These are phyloP conservation scores for Crotalus tigris DNA, from an alignment of 2,113 vertebrate species.

Conservation along the genomic window DNA sequence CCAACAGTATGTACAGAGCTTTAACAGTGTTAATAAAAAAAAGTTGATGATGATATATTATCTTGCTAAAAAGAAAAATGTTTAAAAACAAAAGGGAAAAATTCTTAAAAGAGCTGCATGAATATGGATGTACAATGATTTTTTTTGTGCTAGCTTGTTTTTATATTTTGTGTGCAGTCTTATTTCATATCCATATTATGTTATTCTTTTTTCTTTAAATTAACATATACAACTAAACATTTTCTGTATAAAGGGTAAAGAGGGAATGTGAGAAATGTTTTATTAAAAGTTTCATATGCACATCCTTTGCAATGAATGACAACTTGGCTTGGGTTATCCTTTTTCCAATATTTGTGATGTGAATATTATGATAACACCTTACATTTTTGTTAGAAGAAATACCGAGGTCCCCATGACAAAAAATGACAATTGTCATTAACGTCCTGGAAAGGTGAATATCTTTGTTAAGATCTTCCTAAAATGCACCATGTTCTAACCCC, in stretches of 20 bases:
- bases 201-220: background rate
- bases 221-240: background rate
- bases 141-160: constrained; percentile 1
- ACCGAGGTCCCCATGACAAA: background rate
- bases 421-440: background rate
- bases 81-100: constrained; percentile 57
- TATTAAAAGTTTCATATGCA: background rate
- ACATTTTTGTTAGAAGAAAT: background rate
- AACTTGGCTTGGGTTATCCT: background rate
- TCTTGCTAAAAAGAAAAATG: constrained; percentile 60
- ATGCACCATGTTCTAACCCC: background rate
- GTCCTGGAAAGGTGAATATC: background rate
- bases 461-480: background rate
- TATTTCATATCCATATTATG: background rate
- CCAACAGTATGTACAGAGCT: constrained; percentile 60
- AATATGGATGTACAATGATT: constrained; percentile 3
- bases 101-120: constrained; percentile 44
- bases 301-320: background rate
- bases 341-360: background rate
- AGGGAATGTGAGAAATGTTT: background rate
- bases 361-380: background rate
- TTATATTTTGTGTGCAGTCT: background rate
- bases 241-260: background rate
- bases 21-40: constrained; percentile 58
- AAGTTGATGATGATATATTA: constrained; percentile 33